Conservation (phyloP, 2,797 vertebrate genomes). For the Premnoplex brunnescens region DNA sequence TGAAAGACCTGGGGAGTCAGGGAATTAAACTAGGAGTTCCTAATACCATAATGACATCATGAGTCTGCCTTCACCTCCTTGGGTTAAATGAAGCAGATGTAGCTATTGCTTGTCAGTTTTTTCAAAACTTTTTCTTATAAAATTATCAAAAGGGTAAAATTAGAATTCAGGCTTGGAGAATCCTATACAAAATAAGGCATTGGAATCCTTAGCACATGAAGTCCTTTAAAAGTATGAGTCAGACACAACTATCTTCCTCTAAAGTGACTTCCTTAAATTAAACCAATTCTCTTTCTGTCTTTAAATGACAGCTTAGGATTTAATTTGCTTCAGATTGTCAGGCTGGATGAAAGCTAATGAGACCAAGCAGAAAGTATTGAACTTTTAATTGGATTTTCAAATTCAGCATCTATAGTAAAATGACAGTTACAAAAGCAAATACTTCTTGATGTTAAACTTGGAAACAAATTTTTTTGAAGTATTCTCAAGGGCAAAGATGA, state of each 20-base stretch:
- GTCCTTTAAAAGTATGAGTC: background rate
- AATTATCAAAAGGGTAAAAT: background rate
- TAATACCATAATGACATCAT: rapidly evolving
- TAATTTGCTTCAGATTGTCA: background rate
- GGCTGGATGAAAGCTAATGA: background rate
- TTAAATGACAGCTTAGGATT: background rate
- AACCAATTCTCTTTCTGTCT: background rate
- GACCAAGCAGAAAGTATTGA: background rate
- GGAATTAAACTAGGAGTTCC: background rate
- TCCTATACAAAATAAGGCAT: background rate
- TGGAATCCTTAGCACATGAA: background rate
- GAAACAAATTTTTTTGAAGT: background rate
- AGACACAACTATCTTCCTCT: background rate
- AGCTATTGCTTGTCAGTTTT: background rate
- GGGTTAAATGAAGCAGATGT: background rate
- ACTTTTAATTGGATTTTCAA: conserved; percentile 29
- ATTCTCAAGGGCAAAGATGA: background rate
- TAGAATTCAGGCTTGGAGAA: background rate
- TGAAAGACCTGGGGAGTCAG: background rate
- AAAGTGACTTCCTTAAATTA: background rate
- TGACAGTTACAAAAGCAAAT: background rate
- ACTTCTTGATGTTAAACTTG: background rate
- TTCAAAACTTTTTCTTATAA: background rate
- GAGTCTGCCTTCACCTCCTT: background rate
- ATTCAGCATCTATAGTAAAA: background rate